Evolutionary conservation across 2,797 vertebrate genomes (phyloP).

Genomic region (Xiphophorus birchmanni): DNA sequence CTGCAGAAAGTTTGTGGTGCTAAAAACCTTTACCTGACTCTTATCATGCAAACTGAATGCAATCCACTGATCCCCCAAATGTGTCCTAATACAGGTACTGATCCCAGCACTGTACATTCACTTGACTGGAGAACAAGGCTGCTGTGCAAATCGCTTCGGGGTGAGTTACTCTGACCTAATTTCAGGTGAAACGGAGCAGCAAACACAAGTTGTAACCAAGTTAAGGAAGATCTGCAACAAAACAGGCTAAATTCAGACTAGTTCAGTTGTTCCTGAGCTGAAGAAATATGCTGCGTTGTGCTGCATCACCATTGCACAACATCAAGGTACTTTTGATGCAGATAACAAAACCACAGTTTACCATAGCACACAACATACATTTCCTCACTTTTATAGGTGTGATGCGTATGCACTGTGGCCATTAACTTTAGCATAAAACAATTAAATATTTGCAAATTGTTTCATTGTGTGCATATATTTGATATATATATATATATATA

Average conservation of each 20-base stretch:
- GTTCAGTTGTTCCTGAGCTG: neutral
- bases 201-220: neutral
- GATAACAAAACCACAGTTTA: neutral
- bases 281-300: conserved; percentile 10
- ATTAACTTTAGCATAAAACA: neutral
- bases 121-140: conserved; percentile 70
- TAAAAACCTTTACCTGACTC: neutral
- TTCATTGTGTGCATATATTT: neutral
- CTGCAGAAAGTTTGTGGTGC: neutral
- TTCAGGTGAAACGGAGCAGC: neutral
- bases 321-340: neutral
- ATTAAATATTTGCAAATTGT: neutral
- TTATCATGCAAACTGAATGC: neutral
- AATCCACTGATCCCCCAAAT: neutral
- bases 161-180: conserved; percentile 64
- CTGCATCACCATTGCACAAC: conserved; percentile 23
- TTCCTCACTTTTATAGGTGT: conserved; percentile 5
- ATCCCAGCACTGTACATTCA: conserved; percentile 79
- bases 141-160: conserved; percentile 81
- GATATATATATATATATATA: no score
- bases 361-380: neutral
- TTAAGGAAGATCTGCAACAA: neutral
- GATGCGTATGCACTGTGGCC: neutral
- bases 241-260: neutral
- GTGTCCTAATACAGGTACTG: conserved; percentile 69